Base-by-base conservation (phyloP, 2,113 vertebrate species). In the Aptenodytes forsteri region DNA sequence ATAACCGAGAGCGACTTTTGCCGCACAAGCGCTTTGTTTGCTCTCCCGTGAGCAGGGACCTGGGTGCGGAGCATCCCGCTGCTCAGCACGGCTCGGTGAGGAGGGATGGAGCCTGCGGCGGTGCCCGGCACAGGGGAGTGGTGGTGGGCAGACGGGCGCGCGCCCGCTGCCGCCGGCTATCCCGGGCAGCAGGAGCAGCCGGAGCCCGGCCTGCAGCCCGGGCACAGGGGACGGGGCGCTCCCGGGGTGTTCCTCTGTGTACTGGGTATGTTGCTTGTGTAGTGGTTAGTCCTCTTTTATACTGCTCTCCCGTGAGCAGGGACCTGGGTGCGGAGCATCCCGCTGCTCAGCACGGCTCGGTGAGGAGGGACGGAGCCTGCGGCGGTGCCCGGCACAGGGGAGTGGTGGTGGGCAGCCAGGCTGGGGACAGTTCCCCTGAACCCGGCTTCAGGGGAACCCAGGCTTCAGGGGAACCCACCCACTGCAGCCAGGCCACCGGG, bases 1-100 rank as follows among this genome's bases (percentile, higher is more conserved):
- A 1, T 8, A 26, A 10, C 23, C 0, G 7, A 8, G 56, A 23
- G n/a, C 0, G 19, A 1, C 15, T 27, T 64, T 3, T 34, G 27
- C 27, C 0, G 0, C 30, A 19, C 5, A 40, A n/a, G 82, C 70
- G 26, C 56, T 40, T 26, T 38, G 71, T 71, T 42, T 16, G 59
- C 56, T 50, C 29, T 11, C 66, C 0, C 1, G 11, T 22, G 54
- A 92, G 76, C 14, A 1, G 71, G 62, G 42, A 38, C 5, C 42
- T 6, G 44, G 0, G 0, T 11, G 23, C 4, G 8, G 67, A 71
- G 10, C 78, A 7, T 30, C 82, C 21, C 9, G 1, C 25, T 5
- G 8, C 1, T 25, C 25, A 42, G 55, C 44, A 22, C 0, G 0
- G 50, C 62, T 27, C 2, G 6, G 36, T 1, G 7, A 13, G 77